Conservation (phyloP, 2,888 invertebrate genomes). For the Zeuzera pyrina region DNA sequence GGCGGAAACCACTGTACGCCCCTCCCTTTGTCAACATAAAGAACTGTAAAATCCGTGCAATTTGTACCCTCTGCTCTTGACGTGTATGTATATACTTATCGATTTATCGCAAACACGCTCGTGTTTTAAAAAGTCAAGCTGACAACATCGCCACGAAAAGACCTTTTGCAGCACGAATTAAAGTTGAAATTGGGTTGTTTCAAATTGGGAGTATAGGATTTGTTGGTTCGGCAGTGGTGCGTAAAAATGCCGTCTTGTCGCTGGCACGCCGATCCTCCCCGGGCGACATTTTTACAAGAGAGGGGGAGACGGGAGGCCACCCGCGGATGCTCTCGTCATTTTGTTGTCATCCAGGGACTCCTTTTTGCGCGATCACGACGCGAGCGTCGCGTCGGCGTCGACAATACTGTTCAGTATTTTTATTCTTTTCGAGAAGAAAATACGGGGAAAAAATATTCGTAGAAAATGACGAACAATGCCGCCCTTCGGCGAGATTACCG, state of each 20-base stretch:
- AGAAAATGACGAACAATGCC: conserved; percentile 68
- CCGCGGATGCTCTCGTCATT: conserved; percentile 64
- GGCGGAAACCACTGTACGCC: conserved; percentile 43
- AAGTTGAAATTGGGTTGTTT: conserved; percentile 29
- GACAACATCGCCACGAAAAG: conserved; percentile 14
- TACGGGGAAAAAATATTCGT: conserved; percentile 47
- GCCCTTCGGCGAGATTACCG: conserved; percentile 71
- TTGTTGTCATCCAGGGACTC: conserved; percentile 67
- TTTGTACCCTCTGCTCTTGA: conserved; percentile 58
- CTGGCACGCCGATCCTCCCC: conserved; percentile 56
- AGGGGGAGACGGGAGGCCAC: conserved; percentile 41
- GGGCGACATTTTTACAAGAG: conserved; percentile 61
- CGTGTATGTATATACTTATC: conserved; percentile 61
- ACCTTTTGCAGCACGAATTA: conserved; percentile 18
- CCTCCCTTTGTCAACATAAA: conserved; percentile 49
- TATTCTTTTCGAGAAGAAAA: conserved; percentile 63
- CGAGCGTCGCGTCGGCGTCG: conserved; percentile 60
- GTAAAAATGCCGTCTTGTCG: conserved; percentile 69
- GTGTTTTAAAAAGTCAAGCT: conserved; percentile 53
- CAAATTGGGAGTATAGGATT: conserved; percentile 37
- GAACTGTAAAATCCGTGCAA: conserved; percentile 61
- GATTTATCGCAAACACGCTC: conserved; percentile 61
- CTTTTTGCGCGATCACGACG: conserved; percentile 63
- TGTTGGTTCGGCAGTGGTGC: conserved; percentile 37
- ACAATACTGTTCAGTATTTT: conserved; percentile 68